phyloP scores from a whole-genome alignment of 2,113 vertebrate genomes.

The Clarias macrocephalus region DNA sequence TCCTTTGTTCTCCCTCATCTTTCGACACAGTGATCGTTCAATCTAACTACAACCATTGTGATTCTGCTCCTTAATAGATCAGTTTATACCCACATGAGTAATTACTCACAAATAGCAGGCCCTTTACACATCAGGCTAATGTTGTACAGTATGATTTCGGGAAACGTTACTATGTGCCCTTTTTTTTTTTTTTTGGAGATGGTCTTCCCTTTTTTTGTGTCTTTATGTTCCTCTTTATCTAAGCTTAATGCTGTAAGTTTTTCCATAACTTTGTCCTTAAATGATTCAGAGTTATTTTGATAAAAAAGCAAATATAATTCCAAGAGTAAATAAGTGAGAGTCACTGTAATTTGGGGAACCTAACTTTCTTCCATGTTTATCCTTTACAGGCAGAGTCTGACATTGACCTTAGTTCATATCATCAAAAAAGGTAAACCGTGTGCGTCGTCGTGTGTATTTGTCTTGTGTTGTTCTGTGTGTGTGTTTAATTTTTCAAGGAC shows the following conservation, averaged over 20 bases:
- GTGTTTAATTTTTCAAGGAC: background rate
- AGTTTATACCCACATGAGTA: background rate
- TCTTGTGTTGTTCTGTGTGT: background rate
- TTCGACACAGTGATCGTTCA: background rate
- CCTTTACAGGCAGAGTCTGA: conserved; percentile 74
- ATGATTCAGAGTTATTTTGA: background rate
- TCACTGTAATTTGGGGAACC: background rate
- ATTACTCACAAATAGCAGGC: background rate
- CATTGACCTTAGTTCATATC: conserved; percentile 75
- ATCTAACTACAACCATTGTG: background rate
- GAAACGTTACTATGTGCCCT: background rate
- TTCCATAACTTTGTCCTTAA: background rate
- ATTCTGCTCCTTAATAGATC: background rate
- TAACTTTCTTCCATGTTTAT: conserved; percentile 28
- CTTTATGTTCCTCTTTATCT: background rate
- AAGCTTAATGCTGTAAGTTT: background rate
- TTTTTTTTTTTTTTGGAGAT: no score
- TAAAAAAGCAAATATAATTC: background rate
- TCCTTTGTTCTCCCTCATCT: background rate
- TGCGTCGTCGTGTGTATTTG: background rate
- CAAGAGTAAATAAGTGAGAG: background rate
- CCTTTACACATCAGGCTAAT: background rate
- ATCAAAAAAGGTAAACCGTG: conserved; percentile 73
- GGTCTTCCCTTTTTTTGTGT: background rate
- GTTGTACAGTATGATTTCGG: background rate